These are phyloP conservation scores for Latheticus oryzae DNA, from an alignment of 2,888 invertebrate species.

Conservation along the genomic window DNA sequence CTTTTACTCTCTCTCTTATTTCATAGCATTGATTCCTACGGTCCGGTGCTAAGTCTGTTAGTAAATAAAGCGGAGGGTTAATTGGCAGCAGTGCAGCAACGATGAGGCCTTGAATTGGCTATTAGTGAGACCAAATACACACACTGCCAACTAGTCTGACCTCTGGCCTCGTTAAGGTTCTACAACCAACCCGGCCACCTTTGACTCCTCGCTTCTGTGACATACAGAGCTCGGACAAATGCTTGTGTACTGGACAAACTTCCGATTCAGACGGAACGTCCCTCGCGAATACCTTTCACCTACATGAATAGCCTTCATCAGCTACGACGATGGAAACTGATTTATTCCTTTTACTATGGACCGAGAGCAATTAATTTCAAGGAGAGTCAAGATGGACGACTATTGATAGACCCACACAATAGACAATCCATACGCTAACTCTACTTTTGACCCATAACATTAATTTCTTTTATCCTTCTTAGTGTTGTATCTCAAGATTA, in stretches of 20 bases:
- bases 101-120: slow-evolving; percentile 66
- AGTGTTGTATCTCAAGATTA: no score
- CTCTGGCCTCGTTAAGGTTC: slow-evolving; percentile 39
- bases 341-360: slow-evolving; percentile 24
- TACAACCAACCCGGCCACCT: slow-evolving; percentile 41
- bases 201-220: slow-evolving; percentile 35
- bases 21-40: slow-evolving; percentile 25
- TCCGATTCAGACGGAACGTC: slow-evolving; percentile 25
- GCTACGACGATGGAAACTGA: slow-evolving; percentile 8
- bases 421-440: no score
- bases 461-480: no score
- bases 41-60: slow-evolving; percentile 50
- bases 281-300: slow-evolving; percentile 39
- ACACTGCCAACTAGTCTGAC: slow-evolving; percentile 48
- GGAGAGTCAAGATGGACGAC: background rate
- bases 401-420: no score
- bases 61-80: slow-evolving; percentile 63
- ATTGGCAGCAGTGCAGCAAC: slow-evolving; percentile 61
- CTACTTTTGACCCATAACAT: no score
- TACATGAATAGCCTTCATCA: slow-evolving; percentile 40
- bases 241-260: slow-evolving; percentile 32
- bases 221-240: slow-evolving; percentile 2
- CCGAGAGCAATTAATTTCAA: slow-evolving; percentile 20
- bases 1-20: slow-evolving; percentile 22
- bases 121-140: slow-evolving; percentile 67